These are phyloP conservation scores for Rhabdomys pumilio DNA, from an alignment of 2,797 vertebrate species.

Conservation along the genomic window DNA sequence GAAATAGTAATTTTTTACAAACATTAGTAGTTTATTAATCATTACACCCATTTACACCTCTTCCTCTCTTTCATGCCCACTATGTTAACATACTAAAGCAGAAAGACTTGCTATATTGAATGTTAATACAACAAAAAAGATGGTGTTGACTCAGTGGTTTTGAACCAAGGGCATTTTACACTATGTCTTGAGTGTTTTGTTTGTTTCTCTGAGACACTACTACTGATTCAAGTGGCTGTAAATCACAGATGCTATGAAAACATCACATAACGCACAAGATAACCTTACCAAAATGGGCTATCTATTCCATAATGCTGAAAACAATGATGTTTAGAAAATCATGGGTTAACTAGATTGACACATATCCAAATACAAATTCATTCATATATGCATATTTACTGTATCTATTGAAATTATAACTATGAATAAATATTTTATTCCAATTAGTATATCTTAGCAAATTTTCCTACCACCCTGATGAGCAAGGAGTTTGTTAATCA, in stretches of 20 bases:
- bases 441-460: slow-evolving; percentile 4
- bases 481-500: slow-evolving; percentile 26
- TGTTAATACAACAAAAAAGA: not conserved
- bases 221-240: not conserved
- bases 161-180: not conserved
- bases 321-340: not conserved
- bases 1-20: not conserved
- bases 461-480: not conserved
- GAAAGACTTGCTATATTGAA: not conserved
- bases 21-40: slow-evolving; percentile 11
- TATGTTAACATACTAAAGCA: not conserved
- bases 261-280: not conserved
- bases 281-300: not conserved
- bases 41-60: not conserved
- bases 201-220: not conserved
- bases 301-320: not conserved
- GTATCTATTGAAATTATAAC: slow-evolving; percentile 18
- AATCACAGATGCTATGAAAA: not conserved
- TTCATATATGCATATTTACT: not conserved
- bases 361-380: slow-evolving; percentile 2
- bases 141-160: not conserved
- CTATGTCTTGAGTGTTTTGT: not conserved
- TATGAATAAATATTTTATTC: slow-evolving; percentile 38
- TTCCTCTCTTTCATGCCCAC: not conserved
- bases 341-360: not conserved